These are phyloP conservation scores for Porites rus DNA, from an alignment of 92 coral and sea anemone species.

Conservation along the genomic window DNA sequence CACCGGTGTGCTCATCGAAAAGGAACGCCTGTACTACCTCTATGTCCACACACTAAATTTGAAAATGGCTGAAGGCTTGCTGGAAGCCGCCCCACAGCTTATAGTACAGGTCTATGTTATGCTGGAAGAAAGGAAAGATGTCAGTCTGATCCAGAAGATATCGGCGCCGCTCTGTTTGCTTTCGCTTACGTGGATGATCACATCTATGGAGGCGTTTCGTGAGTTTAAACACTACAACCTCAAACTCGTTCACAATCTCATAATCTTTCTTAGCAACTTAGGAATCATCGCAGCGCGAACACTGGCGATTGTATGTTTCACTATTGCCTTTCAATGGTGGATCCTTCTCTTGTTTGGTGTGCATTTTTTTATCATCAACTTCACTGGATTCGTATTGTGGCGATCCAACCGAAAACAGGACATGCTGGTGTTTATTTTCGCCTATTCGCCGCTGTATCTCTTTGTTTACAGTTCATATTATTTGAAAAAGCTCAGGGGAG, in stretches of 20 bases:
- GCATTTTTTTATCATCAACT: conserved; percentile 16
- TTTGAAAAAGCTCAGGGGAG: conserved; percentile 23
- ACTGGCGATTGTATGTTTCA: conserved; percentile 23
- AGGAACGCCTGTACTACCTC: conserved; percentile 47
- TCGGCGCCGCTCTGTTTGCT: conserved; percentile 36
- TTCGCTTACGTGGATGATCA: conserved; percentile 33
- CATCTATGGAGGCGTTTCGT: conserved; percentile 18
- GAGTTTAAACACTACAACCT: conserved; percentile 10
- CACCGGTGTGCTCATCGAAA: conserved; percentile 22
- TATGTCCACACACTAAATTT: conserved; percentile 33
- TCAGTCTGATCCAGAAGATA: not conserved
- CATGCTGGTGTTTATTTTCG: conserved; percentile 27
- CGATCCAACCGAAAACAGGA: conserved; percentile 41
- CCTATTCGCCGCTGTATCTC: conserved; percentile 34
- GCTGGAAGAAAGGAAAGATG: not conserved
- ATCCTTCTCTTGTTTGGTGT: not conserved
- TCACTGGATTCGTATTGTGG: conserved; percentile 32
- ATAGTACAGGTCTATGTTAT: conserved; percentile 39
- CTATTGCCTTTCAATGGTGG: conserved; percentile 17
- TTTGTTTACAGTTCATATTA: conserved; percentile 26
- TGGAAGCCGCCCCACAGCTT: conserved; percentile 47
- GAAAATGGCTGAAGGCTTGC: conserved; percentile 47
- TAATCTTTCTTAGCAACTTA: conserved; percentile 30
- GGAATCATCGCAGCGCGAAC: conserved; percentile 38
- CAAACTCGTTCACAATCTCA: conserved; percentile 14